Percentiles rank a stretch among this genome's conserved stretches.
Evolutionary conservation across 2,888 invertebrate species (phyloP).

Genomic region (Aromia moschata): DNA sequence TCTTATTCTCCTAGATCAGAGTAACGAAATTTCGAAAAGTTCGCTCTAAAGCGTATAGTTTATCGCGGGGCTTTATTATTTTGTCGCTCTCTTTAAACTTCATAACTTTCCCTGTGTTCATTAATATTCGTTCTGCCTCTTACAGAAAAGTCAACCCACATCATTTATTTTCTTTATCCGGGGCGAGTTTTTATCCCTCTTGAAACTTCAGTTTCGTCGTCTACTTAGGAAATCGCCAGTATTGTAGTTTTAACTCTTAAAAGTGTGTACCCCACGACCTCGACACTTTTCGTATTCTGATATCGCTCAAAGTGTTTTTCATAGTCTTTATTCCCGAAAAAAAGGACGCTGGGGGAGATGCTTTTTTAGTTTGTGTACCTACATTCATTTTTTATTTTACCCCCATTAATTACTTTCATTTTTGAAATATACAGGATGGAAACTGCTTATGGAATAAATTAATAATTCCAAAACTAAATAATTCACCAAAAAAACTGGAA

Average conservation of each 20-base stretch:
- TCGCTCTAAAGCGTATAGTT: conserved; percentile 12
- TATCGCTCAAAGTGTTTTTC: no score
- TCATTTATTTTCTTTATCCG: conserved; percentile 29
- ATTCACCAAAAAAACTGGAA: no score
- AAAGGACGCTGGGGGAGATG: no score
- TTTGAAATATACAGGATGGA: no score
- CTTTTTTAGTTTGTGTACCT: no score
- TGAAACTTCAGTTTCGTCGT: conserved; percentile 14
- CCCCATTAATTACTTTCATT: no score
- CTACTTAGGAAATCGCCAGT: neutral
- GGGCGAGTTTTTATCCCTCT: conserved; percentile 15
- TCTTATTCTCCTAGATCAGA: conserved; percentile 2
- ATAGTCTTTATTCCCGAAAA: no score
- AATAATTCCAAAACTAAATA: no score
- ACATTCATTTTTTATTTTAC: no score
- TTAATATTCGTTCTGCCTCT: conserved; percentile 31
- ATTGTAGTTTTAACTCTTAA: conserved; percentile 13
- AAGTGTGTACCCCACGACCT: neutral
- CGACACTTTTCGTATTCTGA: no score
- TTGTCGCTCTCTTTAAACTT: conserved; percentile 18
- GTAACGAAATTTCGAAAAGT: conserved; percentile 16
- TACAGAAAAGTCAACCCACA: conserved; percentile 27
- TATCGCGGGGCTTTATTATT: conserved; percentile 20
- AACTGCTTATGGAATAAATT: no score
- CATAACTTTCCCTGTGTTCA: conserved; percentile 26